Evolutionary conservation across 1,140 invertebrate genomes (phyloP), one percentile per base, ranked within the genome.

Genomic region (Drosophila athabasca): DNA sequence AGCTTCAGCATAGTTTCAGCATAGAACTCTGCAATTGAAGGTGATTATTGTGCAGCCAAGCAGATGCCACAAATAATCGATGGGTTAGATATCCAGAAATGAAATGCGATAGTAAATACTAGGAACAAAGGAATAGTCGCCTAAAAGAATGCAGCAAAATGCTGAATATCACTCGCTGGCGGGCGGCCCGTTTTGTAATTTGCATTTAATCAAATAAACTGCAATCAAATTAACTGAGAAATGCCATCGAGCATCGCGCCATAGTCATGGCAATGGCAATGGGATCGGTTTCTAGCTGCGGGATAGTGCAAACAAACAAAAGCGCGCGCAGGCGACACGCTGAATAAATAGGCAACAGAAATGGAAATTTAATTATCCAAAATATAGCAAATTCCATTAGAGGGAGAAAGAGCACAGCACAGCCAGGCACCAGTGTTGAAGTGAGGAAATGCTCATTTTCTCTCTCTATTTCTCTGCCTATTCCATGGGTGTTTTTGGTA

Each of bases 311-410:
- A 71, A 74, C 29, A 66, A 65, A 75, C 35, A 39, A 39, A 39
- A 39, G 35, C 9, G 9, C 29, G 26, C 35, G 35, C 35, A 29
- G 9, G 45, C 31, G 8, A 39, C 9, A 39, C 35, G 26, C 35
- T 53, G 75, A 79, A 79, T 59, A 53, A 76, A 71, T 64, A 71
- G 61, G 35, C 67, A 73, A 45, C 35, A 44, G 15, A 52, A 79
- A 68, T 64, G 71, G 70, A 71, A 81, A 68, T 66, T 80, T 62
- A 80, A 80, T 80, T 80, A 76, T 70, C 49, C 52, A 50, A 66
- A 79, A 80, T 80, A 51, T 66, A 62, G 60, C 17, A 35, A 39
- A 43, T 39, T 9, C 65, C 59, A 60, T 65, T 74, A 52, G 44
- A 55, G 24, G n/a, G 35, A 3, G 3, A 39, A 11, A 13, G 31